Evolutionary conservation across 2,888 invertebrate genomes (phyloP).

Genomic region (Drosophila maculinotata): DNA sequence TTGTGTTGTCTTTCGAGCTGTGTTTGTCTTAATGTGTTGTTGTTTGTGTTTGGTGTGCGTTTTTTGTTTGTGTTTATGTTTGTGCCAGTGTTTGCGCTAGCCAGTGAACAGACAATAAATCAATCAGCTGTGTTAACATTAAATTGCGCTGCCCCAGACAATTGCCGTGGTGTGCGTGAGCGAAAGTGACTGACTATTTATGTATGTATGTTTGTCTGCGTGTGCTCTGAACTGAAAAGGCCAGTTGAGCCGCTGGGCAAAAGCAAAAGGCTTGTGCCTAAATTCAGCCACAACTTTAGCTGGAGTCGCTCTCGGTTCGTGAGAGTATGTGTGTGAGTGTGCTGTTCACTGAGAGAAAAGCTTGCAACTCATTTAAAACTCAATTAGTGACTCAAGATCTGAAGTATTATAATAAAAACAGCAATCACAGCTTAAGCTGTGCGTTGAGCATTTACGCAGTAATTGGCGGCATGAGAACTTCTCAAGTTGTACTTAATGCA

Average conservation of each 20-base stretch:
- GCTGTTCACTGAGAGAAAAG: conserved; percentile 35
- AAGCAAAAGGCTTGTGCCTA: conserved; percentile 25
- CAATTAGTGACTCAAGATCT: conserved; percentile 11
- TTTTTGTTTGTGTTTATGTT: conserved; percentile 30
- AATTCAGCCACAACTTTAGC: conserved; percentile 37
- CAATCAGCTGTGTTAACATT: conserved; percentile 80
- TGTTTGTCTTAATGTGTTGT: conserved; percentile 29
- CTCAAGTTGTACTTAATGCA: too few species aligned
- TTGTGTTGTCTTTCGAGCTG: conserved; percentile 13
- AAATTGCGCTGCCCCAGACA: conserved; percentile 71
- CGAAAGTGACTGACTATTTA: conserved; percentile 6
- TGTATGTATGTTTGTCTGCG: conserved; percentile 2
- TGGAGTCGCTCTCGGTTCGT: neutral
- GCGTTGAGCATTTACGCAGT: conserved; percentile 2
- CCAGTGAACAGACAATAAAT: conserved; percentile 75
- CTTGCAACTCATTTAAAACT: conserved; percentile 15
- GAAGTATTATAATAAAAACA: neutral
- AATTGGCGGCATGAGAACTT: neutral
- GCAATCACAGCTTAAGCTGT: conserved; percentile 2
- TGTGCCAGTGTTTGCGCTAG: conserved; percentile 57
- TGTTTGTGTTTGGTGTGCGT: conserved; percentile 36
- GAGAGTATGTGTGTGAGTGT: too few species aligned
- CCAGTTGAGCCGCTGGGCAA: conserved; percentile 37
- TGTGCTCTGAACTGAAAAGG: conserved; percentile 43
- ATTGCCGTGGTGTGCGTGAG: conserved; percentile 35